Percentiles rank a stretch among this genome's conserved stretches.
Evolutionary conservation across 2,113 vertebrate genomes (phyloP).

Genomic region (Serilophus lunatus): DNA sequence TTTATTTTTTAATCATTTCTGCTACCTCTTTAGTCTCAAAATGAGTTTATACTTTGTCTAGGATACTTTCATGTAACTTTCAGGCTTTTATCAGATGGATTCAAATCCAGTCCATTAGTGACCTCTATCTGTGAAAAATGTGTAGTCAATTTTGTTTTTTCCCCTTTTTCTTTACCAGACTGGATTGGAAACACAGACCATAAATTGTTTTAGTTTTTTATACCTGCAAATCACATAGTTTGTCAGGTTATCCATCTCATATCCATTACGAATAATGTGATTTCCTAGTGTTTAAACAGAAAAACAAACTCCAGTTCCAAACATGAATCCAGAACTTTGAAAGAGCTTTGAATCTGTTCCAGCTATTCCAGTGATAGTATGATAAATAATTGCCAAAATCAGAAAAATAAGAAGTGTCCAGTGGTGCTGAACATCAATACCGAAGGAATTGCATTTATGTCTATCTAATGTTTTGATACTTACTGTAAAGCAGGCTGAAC

Average conservation of each 20-base stretch:
- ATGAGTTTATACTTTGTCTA: conserved; percentile 66
- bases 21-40: conserved; percentile 59
- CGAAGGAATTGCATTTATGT: background rate
- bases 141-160: conserved; percentile 43
- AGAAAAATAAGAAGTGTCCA: background rate
- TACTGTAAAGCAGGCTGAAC: background rate
- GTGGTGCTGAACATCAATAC: background rate
- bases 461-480: background rate
- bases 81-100: conserved; percentile 62
- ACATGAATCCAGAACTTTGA: background rate
- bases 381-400: conserved; percentile 19
- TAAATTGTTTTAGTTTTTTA: conserved; percentile 7
- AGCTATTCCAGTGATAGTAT: background rate
- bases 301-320: background rate
- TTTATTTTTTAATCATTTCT: conserved; percentile 43
- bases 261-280: background rate
- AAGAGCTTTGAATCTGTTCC: background rate
- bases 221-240: background rate
- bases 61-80: conserved; percentile 72
- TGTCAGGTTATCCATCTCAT: background rate
- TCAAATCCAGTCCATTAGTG: conserved; percentile 83
- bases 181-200: background rate
- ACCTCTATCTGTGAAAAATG: conserved; percentile 82
- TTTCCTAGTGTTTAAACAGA: conserved; percentile 23
- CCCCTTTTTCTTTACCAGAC: background rate